phyloP scores from a whole-genome alignment of 2,888 invertebrate genomes.

The Eilema sororculum region DNA sequence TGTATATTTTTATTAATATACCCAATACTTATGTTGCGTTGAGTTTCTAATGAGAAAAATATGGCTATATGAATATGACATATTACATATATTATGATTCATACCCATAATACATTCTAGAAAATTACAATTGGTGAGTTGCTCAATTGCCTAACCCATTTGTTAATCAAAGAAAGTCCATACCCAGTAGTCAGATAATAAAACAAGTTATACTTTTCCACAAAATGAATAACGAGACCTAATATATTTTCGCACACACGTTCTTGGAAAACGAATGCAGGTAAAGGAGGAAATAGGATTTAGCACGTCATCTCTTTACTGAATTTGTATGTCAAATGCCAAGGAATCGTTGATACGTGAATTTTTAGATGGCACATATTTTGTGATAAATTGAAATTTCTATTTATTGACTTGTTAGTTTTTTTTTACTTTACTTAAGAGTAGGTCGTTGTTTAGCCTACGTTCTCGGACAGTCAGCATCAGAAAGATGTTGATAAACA shows the following conservation, averaged over 20 bases:
- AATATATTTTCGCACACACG: neutral
- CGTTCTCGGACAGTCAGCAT: no score
- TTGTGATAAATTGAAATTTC: slow-evolving; percentile 18
- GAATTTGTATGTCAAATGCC: slow-evolving; percentile 45
- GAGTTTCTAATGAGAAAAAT: no score
- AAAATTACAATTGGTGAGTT: no score
- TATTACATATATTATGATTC: no score
- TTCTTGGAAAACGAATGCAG: slow-evolving; percentile 14
- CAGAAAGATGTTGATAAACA: no score
- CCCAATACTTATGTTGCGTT: no score
- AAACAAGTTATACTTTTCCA: neutral
- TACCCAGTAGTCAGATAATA: neutral
- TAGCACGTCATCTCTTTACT: slow-evolving; percentile 45
- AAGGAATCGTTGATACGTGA: slow-evolving; percentile 44
- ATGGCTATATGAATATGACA: no score
- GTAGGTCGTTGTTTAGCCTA: neutral
- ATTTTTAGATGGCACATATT: slow-evolving; percentile 43
- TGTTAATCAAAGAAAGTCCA: neutral
- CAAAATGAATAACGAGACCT: neutral
- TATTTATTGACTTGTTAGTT: slow-evolving; percentile 14
- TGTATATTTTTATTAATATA: no score
- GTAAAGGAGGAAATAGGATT: slow-evolving; percentile 39
- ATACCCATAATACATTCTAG: no score
- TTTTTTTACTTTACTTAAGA: neutral
- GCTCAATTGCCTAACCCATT: no score